Evolutionary conservation across 1,140 invertebrate genomes (phyloP), one percentile per base, ranked within the genome.

Genomic region (Leptinotarsa defecta): DNA sequence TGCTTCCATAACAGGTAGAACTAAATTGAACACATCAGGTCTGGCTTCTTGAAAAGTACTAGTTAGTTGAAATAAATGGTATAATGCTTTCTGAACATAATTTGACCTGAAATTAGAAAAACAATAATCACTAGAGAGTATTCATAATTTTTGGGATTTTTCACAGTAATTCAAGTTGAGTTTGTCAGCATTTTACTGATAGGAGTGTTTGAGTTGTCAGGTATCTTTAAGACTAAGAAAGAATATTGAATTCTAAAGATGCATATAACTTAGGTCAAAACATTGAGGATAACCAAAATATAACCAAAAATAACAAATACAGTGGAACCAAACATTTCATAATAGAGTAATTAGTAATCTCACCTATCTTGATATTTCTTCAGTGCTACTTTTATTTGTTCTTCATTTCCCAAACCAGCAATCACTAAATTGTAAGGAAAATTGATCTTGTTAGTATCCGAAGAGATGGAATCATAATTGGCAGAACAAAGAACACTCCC

Each of bases 11-110:
- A 81, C 88, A 61, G 89, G 89, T 76, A 94, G 83, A n/a, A 94
- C 90, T 71, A 93, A 83, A 87, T 94, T 87, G 74, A 92, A 92
- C 17, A 94, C 89, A 81, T 94, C 92, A 43, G 91, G 87, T 76
- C 92, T 87, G 8, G 81, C 76, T 67, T 81, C 79, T 22, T 76
- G 68, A 68, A 80, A 82, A 13, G 71, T 73, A 34, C 77, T 77
- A 0, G 83, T 92, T 48, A 93, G 85, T 74, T 90, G 89, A 79
- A 94, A 94, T 63, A 94, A 85, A 83, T 92, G 90, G 85, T 92
- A 93, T 13, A 94, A 83, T 74, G 91, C 91, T 83, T 92, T 93
- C 82, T 94, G 92, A 6, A 94, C 88, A 81, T 91, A 94, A 68
- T 88, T 85, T 48, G 88, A 86, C 65, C 70, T 72, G 34, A 8